Conservation (phyloP, 1,140 invertebrate species). For the Hydropsyche tenuis region DNA sequence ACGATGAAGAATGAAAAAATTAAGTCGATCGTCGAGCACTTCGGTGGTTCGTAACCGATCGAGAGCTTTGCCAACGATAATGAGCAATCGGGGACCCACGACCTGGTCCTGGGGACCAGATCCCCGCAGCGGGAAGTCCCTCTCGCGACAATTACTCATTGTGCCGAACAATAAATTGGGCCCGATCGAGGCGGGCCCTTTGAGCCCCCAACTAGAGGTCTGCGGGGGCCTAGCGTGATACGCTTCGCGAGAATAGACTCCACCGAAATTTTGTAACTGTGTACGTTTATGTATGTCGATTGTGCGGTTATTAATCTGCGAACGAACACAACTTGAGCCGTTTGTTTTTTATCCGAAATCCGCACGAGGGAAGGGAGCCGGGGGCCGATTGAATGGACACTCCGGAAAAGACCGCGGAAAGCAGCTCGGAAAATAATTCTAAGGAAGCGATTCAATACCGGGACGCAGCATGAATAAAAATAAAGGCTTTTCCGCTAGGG, state of each 20-base stretch:
- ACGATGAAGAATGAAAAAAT: too few species aligned
- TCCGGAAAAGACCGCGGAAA: slow-evolving; percentile 19
- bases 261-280: too few species aligned
- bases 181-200: slow-evolving; percentile 8
- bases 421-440: slow-evolving; percentile 27
- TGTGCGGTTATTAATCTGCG: too few species aligned
- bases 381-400: not conserved
- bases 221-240: not conserved
- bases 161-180: slow-evolving; percentile 24
- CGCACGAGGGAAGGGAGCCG: not conserved
- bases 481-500: slow-evolving; percentile 16
- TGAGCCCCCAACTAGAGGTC: slow-evolving; percentile 4
- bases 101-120: not conserved
- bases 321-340: too few species aligned
- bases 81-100: not conserved
- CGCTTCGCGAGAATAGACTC: too few species aligned
- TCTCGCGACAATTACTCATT: slow-evolving; percentile 32
- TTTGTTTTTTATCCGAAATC: too few species aligned
- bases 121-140: slow-evolving; percentile 8
- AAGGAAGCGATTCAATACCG: slow-evolving; percentile 21
- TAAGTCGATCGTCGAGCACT: too few species aligned
- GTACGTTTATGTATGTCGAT: too few species aligned
- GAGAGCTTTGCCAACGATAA: not conserved
- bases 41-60: too few species aligned
- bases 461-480: slow-evolving; percentile 24